Base-by-base conservation (phyloP, 2,888 invertebrate genomes). In the Drosophila infuscata region DNA sequence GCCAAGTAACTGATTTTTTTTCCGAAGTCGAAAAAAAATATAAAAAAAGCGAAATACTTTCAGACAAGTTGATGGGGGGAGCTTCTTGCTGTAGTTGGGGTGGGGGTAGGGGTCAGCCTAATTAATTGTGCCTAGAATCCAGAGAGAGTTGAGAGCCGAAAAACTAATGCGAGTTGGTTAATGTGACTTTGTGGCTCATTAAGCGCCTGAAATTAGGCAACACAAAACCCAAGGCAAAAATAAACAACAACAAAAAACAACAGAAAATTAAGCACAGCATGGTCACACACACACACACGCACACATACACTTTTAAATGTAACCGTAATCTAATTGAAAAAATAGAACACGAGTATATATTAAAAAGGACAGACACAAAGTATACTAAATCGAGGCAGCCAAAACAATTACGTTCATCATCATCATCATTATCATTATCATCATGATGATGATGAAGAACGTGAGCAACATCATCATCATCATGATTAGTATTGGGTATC, bases 101-200 rank as follows among this genome's bases (percentile, higher is more conserved):
- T 3, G n/a, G 41, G 20, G 43, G 1, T 25, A 3, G 17, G 4
- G 38, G 41, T n/a, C 62, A 69, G 77, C 58, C 53, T 69, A 80
- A 80, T 81, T 77, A 81, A 81, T 81, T 77, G 78, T 52, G 56
- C 17, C 63, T 41, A 54, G 48, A 20, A 33, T 33, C 33, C 52
- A 3, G 51, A 51, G 53, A 29, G 38, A 38, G 46, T 46, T 64
- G 15, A 20, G 46, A 46, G 56, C 57, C 56, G 15, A 25, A 25
- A 71, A 82, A 77, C 80, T 80, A 84, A 86, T 86, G 83, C 71
- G 84, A 69, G 61, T 68, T 66, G 79, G 77, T 79, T 79, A 84
- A 86, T 86, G 83, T 71, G 77, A 70, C 69, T 61, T 68, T 65
- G 54, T 51, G 65, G 80, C 62, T 76, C 83, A 81, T 83, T 83